Evolutionary conservation across 2,888 invertebrate species (phyloP).

Genomic region (Julus scanicus): DNA sequence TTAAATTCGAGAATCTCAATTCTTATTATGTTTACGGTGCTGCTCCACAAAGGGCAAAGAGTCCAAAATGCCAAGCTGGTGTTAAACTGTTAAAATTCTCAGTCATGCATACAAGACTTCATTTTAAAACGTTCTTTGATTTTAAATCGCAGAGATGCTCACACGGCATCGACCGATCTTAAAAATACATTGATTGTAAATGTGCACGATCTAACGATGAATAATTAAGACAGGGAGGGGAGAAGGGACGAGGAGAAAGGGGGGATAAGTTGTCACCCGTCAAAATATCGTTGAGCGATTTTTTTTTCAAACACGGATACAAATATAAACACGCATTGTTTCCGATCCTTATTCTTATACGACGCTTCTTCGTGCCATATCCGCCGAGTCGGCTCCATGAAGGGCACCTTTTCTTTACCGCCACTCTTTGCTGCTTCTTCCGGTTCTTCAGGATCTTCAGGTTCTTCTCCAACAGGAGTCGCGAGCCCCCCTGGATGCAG

Average conservation of each 20-base stretch:
- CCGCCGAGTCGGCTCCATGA: neutral
- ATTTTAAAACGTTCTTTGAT: neutral
- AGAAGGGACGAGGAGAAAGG: neutral
- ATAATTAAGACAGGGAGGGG: neutral
- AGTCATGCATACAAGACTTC: too few species aligned
- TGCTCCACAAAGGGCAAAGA: too few species aligned
- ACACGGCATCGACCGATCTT: neutral
- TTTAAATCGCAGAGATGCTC: neutral
- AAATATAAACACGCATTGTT: slow-evolving; percentile 2
- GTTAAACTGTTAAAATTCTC: too few species aligned
- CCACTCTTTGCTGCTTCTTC: neutral
- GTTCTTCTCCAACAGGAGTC: neutral
- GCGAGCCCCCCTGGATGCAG: neutral
- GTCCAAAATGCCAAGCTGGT: too few species aligned
- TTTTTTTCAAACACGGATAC: slow-evolving; percentile 19
- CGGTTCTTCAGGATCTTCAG: neutral
- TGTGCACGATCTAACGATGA: slow-evolving; percentile 2
- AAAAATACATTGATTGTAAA: slow-evolving; percentile 19
- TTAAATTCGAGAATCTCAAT: too few species aligned
- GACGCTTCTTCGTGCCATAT: neutral
- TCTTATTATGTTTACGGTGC: too few species aligned
- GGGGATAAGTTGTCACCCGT: slow-evolving; percentile 8
- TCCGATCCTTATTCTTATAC: neutral
- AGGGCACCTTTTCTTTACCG: neutral
- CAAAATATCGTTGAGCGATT: slow-evolving; percentile 19